phyloP scores from a whole-genome alignment of 2,797 vertebrate species.

The Remorina albescens region DNA sequence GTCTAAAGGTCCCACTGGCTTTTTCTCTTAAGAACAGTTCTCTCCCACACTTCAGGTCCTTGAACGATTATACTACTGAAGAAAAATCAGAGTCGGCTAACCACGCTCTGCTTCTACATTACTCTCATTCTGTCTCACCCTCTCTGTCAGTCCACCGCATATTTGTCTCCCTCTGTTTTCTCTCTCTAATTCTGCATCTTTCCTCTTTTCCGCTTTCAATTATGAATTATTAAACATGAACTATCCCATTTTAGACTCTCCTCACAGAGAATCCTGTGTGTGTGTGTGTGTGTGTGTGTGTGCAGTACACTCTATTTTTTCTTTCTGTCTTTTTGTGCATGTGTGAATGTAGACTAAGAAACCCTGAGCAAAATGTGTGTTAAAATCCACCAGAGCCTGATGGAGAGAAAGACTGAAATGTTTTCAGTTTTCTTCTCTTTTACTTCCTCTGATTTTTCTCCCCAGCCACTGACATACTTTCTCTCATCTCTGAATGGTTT shows the following conservation, averaged over 20 bases:
- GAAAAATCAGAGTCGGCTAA: constrained; percentile 31
- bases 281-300: constrained; percentile 8
- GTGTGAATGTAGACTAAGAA: constrained; percentile 20
- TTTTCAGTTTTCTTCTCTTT: constrained; percentile 12
- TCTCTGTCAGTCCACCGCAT: not conserved
- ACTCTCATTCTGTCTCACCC: constrained; percentile 17
- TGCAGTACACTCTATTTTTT: too few species aligned
- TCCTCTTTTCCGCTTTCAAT: constrained; percentile 29
- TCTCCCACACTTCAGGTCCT: not conserved
- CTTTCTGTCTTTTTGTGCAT: constrained; percentile 7
- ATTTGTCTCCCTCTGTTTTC: constrained; percentile 4
- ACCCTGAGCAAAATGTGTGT: constrained; percentile 31
- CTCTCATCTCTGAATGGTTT: constrained; percentile 29
- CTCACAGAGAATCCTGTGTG: constrained; percentile 24
- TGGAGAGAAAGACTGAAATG: constrained; percentile 14
- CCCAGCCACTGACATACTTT: constrained; percentile 62
- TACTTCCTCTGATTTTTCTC: constrained; percentile 41
- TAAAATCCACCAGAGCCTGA: constrained; percentile 53
- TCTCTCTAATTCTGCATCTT: constrained; percentile 10
- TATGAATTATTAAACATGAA: constrained; percentile 70
- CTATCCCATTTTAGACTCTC: constrained; percentile 44
- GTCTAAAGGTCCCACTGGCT: not conserved
- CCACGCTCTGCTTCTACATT: constrained; percentile 34
- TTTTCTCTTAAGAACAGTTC: not conserved
- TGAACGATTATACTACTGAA: constrained; percentile 14